Conservation (phyloP, 2,113 vertebrate species). For the Hylia prasina region DNA sequence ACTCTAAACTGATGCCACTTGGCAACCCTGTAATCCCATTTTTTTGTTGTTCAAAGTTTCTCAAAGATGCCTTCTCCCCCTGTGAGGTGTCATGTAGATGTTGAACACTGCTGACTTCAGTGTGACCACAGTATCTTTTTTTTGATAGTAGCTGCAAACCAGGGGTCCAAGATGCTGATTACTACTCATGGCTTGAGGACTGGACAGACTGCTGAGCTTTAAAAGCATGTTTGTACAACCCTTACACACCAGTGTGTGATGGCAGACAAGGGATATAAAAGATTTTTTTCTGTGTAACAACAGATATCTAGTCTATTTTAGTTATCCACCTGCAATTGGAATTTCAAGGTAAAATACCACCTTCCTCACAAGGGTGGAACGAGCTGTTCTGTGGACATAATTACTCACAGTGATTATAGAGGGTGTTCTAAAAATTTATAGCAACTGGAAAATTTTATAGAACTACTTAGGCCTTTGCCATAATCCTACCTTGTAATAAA, state of each 20-base stretch:
- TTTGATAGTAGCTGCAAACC: not conserved
- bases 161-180: not conserved
- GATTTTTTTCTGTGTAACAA: not conserved
- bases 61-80: not conserved
- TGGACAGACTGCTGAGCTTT: not conserved
- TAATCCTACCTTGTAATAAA: not conserved
- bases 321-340: not conserved
- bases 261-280: not conserved
- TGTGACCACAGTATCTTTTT: not conserved
- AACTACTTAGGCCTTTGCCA: not conserved
- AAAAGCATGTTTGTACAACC: not conserved
- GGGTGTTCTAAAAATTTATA: not conserved
- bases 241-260: not conserved
- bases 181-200: not conserved
- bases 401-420: not conserved
- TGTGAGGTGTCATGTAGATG: not conserved
- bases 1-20: not conserved
- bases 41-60: not conserved
- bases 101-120: not conserved
- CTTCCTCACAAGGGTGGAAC: not conserved
- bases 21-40: rapidly evolving
- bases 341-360: not conserved
- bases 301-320: not conserved
- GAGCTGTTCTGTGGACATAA: not conserved
- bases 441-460: not conserved